Evolutionary conservation across 2,888 invertebrate species (phyloP).

Genomic region (Esperia sulphurella): DNA sequence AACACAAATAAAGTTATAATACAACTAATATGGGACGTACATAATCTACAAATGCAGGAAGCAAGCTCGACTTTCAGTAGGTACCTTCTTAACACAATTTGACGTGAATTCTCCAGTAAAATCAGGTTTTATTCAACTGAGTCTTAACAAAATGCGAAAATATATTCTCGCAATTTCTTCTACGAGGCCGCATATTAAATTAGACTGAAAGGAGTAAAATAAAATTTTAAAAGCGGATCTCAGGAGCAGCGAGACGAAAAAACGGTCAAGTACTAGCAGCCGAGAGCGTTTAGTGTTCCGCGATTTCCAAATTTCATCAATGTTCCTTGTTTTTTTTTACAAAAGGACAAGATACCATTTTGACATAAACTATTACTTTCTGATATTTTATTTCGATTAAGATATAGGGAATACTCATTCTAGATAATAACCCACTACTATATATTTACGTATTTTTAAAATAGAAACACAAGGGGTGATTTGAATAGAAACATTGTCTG

Average conservation of each 20-base stretch:
- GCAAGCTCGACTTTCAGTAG: constrained; percentile 11
- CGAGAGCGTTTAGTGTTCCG: constrained; percentile 28
- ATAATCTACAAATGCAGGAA: background rate
- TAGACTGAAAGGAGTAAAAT: constrained; percentile 66
- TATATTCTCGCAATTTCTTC: constrained; percentile 61
- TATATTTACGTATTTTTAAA: no score
- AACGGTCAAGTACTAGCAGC: constrained; percentile 30
- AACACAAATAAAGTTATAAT: no score
- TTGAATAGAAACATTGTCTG: background rate
- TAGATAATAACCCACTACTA: no score
- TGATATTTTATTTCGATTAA: no score
- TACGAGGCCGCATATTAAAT: constrained; percentile 66
- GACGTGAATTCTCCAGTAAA: constrained; percentile 38
- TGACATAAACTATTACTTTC: no score
- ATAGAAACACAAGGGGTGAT: no score
- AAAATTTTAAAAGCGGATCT: constrained; percentile 63
- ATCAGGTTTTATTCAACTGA: constrained; percentile 52
- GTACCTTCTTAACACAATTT: constrained; percentile 35
- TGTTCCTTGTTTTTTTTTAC: no score
- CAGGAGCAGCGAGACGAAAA: constrained; percentile 45
- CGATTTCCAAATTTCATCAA: constrained; percentile 13
- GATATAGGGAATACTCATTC: no score
- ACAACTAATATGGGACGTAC: no score
- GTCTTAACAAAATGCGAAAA: constrained; percentile 59
- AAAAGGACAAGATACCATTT: no score